Percentiles rank a stretch among this genome's conserved stretches.
phyloP scores from a whole-genome alignment of 2,888 invertebrate species.

The Ethmia dodecea region DNA sequence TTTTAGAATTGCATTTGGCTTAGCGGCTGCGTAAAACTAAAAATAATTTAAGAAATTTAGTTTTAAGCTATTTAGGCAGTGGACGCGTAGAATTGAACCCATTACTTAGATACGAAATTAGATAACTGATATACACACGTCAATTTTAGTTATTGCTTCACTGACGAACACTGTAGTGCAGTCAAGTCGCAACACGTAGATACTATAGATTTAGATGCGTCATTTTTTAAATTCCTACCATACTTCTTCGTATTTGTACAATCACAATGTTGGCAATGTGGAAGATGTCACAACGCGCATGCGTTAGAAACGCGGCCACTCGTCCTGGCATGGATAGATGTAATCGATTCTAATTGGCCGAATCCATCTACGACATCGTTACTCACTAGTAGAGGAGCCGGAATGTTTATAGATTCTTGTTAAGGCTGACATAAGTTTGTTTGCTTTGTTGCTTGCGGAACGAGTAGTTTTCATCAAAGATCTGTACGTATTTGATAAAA shows the following conservation, averaged over 20 bases:
- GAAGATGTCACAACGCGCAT: constrained; percentile 48
- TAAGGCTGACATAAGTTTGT: too few species aligned
- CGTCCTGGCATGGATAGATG: constrained; percentile 31
- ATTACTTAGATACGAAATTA: too few species aligned
- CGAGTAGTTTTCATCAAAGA: too few species aligned
- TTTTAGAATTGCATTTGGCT: too few species aligned
- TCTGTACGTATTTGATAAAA: too few species aligned
- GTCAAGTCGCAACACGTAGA: constrained; percentile 6
- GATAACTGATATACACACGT: too few species aligned
- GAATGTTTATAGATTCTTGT: constrained; percentile 42
- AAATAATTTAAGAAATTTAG: too few species aligned
- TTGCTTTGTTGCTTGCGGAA: too few species aligned
- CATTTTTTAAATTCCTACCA: constrained; percentile 25
- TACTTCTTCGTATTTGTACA: constrained; percentile 17
- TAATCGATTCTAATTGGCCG: constrained; percentile 60
- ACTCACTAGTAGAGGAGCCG: constrained; percentile 25
- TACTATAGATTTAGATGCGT: constrained; percentile 17
- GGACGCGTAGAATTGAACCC: too few species aligned
- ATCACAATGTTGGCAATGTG: constrained; percentile 29
- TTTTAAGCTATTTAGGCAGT: too few species aligned
- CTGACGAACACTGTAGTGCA: not conserved
- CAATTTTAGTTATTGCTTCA: too few species aligned
- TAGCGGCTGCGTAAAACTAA: too few species aligned
- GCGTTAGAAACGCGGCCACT: constrained; percentile 26
- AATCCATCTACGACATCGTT: constrained; percentile 51